A percentile compares a stretch with the other conserved stretches of the same genome.
phyloP scores from a whole-genome alignment of 2,113 vertebrate species.

The Enhydra lutris region DNA sequence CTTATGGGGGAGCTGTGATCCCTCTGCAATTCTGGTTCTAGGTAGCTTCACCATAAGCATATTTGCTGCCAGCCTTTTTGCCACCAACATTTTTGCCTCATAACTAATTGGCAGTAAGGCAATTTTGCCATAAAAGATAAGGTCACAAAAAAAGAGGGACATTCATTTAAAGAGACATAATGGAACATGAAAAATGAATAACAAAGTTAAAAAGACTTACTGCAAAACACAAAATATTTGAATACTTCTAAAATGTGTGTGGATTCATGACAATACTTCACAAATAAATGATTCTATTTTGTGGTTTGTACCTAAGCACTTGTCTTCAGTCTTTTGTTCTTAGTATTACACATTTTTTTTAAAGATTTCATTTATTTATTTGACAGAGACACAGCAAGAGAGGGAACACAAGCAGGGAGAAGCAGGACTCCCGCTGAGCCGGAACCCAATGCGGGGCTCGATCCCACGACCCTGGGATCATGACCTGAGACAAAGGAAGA shows the following conservation, averaged over 20 bases:
- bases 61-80: neutral
- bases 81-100: neutral
- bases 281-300: neutral
- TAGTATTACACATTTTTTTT: neutral
- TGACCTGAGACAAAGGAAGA: no score
- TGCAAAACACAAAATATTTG: neutral
- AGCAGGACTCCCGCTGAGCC: no score
- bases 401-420: no score
- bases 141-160: neutral
- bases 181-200: neutral
- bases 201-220: neutral
- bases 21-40: neutral
- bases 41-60: neutral
- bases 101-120: neutral
- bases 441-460: no score
- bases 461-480: no score
- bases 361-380: no score
- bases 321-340: neutral
- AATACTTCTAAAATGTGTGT: neutral
- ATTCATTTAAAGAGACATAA: neutral
- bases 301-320: neutral
- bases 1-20: neutral
- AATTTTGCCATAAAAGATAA: neutral
- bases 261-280: neutral
- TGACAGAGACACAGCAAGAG: no score